Conservation (phyloP, 2,888 invertebrate species). For the Pyrrhia umbra region DNA sequence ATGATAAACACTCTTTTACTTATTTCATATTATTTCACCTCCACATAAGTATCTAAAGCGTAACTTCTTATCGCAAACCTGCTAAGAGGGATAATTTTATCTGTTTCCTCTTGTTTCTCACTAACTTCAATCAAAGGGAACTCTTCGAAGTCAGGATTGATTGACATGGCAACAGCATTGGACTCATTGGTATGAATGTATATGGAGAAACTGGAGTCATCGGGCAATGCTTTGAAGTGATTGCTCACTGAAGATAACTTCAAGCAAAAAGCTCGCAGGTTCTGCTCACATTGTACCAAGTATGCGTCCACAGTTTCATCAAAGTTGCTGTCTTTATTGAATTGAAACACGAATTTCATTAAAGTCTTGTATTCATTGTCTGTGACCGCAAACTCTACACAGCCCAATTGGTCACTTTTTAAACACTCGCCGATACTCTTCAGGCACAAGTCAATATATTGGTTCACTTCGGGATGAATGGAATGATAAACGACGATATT, state of each 20-base stretch:
- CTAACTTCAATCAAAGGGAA: slow-evolving; percentile 83
- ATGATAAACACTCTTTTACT: neutral
- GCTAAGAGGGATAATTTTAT: slow-evolving; percentile 78
- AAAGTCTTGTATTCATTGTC: slow-evolving; percentile 71
- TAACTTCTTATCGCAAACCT: slow-evolving; percentile 77
- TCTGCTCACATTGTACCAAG: slow-evolving; percentile 91
- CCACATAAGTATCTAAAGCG: slow-evolving; percentile 80
- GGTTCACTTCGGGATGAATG: slow-evolving; percentile 91
- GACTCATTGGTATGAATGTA: slow-evolving; percentile 91
- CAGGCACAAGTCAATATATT: slow-evolving; percentile 90
- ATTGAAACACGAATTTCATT: slow-evolving; percentile 81
- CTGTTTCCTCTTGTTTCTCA: slow-evolving; percentile 64
- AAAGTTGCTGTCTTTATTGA: slow-evolving; percentile 69
- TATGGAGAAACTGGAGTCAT: slow-evolving; percentile 91
- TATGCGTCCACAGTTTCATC: slow-evolving; percentile 89
- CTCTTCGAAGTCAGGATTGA: slow-evolving; percentile 86
- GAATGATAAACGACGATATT: slow-evolving; percentile 90
- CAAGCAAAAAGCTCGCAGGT: slow-evolving; percentile 91
- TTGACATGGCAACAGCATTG: slow-evolving; percentile 88
- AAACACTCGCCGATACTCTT: slow-evolving; percentile 87
- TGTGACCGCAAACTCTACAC: slow-evolving; percentile 88
- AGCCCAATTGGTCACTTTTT: slow-evolving; percentile 85
- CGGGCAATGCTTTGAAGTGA: slow-evolving; percentile 87
- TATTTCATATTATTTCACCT: slow-evolving; percentile 67
- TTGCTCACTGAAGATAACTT: slow-evolving; percentile 87